Conservation (phyloP, 1,140 invertebrate genomes). For the Bradysia coprophila region DNA sequence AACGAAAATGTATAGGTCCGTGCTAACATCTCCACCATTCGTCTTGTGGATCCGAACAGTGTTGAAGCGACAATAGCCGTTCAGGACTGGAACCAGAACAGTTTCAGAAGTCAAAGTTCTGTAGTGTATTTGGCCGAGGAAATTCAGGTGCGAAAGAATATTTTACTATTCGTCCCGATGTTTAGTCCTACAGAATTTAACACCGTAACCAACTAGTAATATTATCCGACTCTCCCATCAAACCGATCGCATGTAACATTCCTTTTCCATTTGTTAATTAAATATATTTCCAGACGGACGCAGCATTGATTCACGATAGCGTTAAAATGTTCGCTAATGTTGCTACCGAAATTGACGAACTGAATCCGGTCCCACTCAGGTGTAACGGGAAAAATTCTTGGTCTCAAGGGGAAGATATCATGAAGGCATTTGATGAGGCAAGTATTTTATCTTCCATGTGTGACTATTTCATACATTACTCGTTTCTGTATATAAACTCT, state of each 20-base stretch:
- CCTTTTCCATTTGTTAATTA: constrained; percentile 1
- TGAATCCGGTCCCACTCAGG: too few relatives aligned
- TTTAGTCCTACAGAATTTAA: too few relatives aligned
- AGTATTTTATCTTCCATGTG: too few relatives aligned
- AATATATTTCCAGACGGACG: constrained; percentile 35
- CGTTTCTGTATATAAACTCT: too few relatives aligned
- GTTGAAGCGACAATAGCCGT: constrained; percentile 24
- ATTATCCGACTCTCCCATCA: too few relatives aligned
- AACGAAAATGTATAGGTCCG: too few relatives aligned
- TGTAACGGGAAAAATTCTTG: background rate
- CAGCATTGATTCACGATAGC: constrained; percentile 61
- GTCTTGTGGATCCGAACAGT: constrained; percentile 45
- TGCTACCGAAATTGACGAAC: constrained; percentile 23
- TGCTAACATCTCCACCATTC: constrained; percentile 54
- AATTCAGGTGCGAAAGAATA: constrained; percentile 15
- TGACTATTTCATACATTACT: too few relatives aligned
- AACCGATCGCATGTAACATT: too few relatives aligned
- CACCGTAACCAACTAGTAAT: too few relatives aligned
- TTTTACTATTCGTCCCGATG: too few relatives aligned
- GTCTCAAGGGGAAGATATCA: background rate
- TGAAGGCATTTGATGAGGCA: background rate
- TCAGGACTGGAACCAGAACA: constrained; percentile 26
- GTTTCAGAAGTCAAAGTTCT: constrained; percentile 10
- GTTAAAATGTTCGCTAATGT: constrained; percentile 41
- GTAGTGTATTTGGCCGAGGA: constrained; percentile 12